Percentiles rank a stretch among this genome's conserved stretches.
Evolutionary conservation across 2,888 invertebrate species (phyloP).

Genomic region (Lycaena phlaeas): DNA sequence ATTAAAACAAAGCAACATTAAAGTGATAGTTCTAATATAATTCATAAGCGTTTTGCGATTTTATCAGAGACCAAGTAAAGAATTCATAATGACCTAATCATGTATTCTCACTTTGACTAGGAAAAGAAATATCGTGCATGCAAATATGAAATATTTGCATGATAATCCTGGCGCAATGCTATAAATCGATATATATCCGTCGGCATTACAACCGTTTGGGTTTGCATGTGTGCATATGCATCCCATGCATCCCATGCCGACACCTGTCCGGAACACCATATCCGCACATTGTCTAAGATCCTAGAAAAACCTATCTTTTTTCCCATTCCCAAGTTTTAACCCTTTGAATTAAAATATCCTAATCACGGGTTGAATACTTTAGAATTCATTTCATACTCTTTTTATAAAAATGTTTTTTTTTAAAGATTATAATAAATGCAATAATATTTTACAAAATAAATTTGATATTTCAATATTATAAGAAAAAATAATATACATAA

Average conservation of each 20-base stretch:
- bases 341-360: too few species aligned
- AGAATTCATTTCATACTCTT: too few species aligned
- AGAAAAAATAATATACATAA: too few species aligned
- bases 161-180: conserved; percentile 20
- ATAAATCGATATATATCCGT: conserved; percentile 32
- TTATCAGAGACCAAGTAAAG: too few species aligned
- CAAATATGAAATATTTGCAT: conserved; percentile 23
- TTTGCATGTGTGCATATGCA: conserved; percentile 27
- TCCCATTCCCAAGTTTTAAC: conserved; percentile 15
- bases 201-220: conserved; percentile 22
- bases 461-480: too few species aligned
- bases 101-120: conserved; percentile 23
- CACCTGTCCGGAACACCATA: conserved; percentile 63
- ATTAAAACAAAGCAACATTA: too few species aligned
- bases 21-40: too few species aligned
- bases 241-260: conserved; percentile 23
- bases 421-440: too few species aligned
- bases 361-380: conserved; percentile 4
- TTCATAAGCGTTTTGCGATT: conserved; percentile 11
- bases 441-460: too few species aligned
- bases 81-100: conserved; percentile 16
- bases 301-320: conserved; percentile 21
- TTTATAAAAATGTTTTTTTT: too few species aligned
- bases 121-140: conserved; percentile 26
- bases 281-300: conserved; percentile 62